Conservation (phyloP, 2,113 vertebrate genomes). For the Oryctolagus cuniculus region DNA sequence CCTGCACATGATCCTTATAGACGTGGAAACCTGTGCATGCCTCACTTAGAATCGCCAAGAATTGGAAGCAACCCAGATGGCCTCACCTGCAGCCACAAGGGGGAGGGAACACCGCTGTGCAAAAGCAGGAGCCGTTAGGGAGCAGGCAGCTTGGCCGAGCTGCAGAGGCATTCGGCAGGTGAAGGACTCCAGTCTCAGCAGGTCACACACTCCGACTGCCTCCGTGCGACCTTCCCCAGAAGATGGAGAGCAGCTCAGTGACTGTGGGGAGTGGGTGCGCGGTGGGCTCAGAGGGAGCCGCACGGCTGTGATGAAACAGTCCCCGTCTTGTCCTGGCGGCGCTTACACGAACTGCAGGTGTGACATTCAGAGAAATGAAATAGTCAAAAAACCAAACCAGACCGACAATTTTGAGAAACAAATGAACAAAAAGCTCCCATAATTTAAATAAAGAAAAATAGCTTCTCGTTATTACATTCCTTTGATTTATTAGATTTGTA, state of each 20-base stretch:
- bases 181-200: neutral
- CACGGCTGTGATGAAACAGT: too few relatives aligned
- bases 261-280: neutral
- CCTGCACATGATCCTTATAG: neutral
- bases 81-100: neutral
- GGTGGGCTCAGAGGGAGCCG: too few relatives aligned
- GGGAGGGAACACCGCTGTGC: neutral
- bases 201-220: neutral
- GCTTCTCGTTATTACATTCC: neutral
- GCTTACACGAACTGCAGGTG: neutral
- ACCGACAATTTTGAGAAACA: neutral
- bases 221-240: neutral
- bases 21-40: neutral
- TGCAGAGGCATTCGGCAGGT: neutral
- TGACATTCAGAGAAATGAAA: neutral
- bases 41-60: neutral
- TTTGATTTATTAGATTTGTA: neutral
- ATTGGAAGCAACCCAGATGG: neutral
- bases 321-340: too few relatives aligned
- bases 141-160: neutral
- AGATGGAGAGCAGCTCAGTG: neutral
- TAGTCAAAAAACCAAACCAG: neutral
- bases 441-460: neutral
- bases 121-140: neutral
- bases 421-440: neutral